These are phyloP conservation scores for Alviniconcha marisindica DNA, from an alignment of 1,140 invertebrate genomes.

Conservation along the genomic window DNA sequence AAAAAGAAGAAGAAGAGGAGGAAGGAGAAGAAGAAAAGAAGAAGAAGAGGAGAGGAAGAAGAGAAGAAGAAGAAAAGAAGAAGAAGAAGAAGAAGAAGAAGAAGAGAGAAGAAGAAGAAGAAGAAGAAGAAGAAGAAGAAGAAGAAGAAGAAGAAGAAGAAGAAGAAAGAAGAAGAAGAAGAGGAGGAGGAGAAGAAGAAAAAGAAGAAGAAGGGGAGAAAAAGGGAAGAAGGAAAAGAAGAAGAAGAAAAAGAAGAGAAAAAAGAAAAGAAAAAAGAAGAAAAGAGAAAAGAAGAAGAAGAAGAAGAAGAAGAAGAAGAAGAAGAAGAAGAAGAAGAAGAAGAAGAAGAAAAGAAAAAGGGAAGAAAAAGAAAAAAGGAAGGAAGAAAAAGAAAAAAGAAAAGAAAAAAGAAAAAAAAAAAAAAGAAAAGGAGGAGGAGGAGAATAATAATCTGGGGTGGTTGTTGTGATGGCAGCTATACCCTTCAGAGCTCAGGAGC, in stretches of 20 bases:
- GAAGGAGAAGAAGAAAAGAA: not conserved
- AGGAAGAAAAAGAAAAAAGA: slow-evolving; percentile 26
- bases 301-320: slow-evolving; percentile 30
- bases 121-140: slow-evolving; percentile 14
- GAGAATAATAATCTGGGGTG: not conserved
- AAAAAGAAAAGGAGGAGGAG: too few relatives aligned
- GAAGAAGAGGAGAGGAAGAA: not conserved
- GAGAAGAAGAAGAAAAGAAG: not conserved
- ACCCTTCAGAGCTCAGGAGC: too few relatives aligned
- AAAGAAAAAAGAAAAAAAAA: slow-evolving; percentile 20
- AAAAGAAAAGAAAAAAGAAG: too few relatives aligned
- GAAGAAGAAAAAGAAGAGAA: slow-evolving; percentile 10
- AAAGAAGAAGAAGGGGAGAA: not conserved
- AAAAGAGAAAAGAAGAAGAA: slow-evolving; percentile 27
- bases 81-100: not conserved
- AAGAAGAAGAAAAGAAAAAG: slow-evolving; percentile 2
- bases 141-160: not conserved
- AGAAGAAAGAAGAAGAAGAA: not conserved
- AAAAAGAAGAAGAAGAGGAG: not conserved
- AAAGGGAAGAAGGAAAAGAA: not conserved
- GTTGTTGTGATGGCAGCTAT: too few relatives aligned
- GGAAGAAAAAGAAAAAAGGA: too few relatives aligned
- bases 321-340: slow-evolving; percentile 29
- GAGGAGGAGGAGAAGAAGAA: not conserved
- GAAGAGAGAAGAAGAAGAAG: not conserved